Conservation (phyloP, 2,888 invertebrate species). For the Andrena dorsata region DNA sequence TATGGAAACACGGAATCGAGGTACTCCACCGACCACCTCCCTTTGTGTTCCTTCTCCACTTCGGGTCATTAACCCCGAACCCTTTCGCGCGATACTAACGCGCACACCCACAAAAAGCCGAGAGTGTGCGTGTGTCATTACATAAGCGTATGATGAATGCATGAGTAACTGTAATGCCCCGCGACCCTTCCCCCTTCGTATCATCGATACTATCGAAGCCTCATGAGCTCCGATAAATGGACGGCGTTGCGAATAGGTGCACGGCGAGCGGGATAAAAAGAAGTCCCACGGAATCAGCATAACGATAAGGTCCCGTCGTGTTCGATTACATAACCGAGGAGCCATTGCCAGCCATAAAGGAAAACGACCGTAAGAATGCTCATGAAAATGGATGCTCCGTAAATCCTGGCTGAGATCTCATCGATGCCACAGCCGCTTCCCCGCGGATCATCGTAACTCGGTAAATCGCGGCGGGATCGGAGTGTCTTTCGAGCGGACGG, state of each 20-base stretch:
- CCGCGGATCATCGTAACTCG: conserved; percentile 42
- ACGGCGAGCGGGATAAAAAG: conserved; percentile 22
- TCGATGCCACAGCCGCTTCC: conserved; percentile 18
- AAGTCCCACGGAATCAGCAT: neutral
- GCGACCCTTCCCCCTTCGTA: conserved; percentile 41
- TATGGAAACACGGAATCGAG: conserved; percentile 52
- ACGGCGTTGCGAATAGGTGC: conserved; percentile 18
- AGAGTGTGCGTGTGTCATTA: conserved; percentile 42
- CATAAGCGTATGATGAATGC: conserved; percentile 61
- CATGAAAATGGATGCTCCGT: conserved; percentile 26
- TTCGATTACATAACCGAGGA: conserved; percentile 40
- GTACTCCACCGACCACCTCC: conserved; percentile 60
- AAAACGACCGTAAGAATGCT: conserved; percentile 39
- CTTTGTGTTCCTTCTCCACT: conserved; percentile 46
- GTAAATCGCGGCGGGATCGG: conserved; percentile 52
- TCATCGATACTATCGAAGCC: conserved; percentile 35
- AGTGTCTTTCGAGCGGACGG: conserved; percentile 37
- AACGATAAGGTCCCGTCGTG: conserved; percentile 20
- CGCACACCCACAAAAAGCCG: conserved; percentile 47
- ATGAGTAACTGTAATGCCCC: conserved; percentile 60
- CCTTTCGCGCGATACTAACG: conserved; percentile 64
- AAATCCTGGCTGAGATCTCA: conserved; percentile 13
- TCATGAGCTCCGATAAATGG: conserved; percentile 39
- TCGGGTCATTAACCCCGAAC: conserved; percentile 73
- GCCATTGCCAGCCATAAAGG: conserved; percentile 34